Percentiles rank a stretch among this genome's conserved stretches.
Conservation (phyloP, 2,797 vertebrate species). For the Hippocampus kuda region DNA sequence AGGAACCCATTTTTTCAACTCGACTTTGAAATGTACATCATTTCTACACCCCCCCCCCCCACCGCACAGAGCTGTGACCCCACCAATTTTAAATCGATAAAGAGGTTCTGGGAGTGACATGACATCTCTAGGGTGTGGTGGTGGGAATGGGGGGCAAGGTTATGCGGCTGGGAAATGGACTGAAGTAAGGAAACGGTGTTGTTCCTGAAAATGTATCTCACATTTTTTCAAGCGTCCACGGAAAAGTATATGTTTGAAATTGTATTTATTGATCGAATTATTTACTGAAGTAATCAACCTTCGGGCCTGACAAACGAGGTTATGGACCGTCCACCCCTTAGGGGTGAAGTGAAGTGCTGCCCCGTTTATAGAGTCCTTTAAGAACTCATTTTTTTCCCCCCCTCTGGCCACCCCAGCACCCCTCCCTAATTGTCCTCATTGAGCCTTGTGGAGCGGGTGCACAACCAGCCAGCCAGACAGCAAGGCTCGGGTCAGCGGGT, state of each 20-base stretch:
- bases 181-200: not conserved
- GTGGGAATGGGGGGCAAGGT: not conserved
- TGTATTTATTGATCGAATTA: constrained; percentile 1
- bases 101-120: constrained; percentile 41
- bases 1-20: constrained; percentile 18
- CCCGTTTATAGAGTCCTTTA: constrained; percentile 44
- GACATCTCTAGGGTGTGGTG: constrained; percentile 28
- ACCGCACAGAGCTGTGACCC: constrained; percentile 2
- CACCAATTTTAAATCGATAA: constrained; percentile 47
- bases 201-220: not conserved
- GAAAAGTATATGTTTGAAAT: not conserved
- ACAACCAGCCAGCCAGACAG: constrained; percentile 65
- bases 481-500: constrained; percentile 75
- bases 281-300: constrained; percentile 15
- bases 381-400: constrained; percentile 29
- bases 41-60: not conserved
- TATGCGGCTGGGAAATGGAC: not conserved
- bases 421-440: constrained; percentile 74
- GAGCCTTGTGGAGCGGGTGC: constrained; percentile 72
- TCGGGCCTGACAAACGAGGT: constrained; percentile 21
- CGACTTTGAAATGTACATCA: not conserved
- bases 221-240: not conserved
- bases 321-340: constrained; percentile 40
- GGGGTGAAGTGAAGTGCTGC: constrained; percentile 49
- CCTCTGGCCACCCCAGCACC: constrained; percentile 19